Base-by-base conservation (phyloP, 2,888 invertebrate genomes). In the Dicranocentrus wangi region DNA sequence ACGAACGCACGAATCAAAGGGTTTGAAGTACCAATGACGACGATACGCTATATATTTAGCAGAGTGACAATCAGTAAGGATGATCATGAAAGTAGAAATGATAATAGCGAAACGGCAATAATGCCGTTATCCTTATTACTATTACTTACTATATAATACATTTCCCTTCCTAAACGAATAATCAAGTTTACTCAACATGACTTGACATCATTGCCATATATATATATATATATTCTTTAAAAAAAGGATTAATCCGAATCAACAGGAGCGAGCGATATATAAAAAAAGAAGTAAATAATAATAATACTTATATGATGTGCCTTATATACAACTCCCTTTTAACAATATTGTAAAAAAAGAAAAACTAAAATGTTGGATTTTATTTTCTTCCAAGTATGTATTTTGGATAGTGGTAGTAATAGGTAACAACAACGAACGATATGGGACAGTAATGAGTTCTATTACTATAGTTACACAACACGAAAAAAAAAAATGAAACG, bases 391-490 rank as follows among this genome's bases (percentile, higher is more conserved):
- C n/a, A n/a, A n/a, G n/a, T n/a, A n/a, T n/a, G n/a, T n/a, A n/a
- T n/a, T n/a, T n/a, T n/a, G n/a, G n/a, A n/a, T n/a, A n/a, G n/a
- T n/a, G n/a, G n/a, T n/a, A n/a, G n/a, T n/a, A n/a, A n/a, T n/a
- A n/a, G n/a, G n/a, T n/a, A n/a, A n/a, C n/a, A n/a, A n/a, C n/a
- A n/a, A n/a, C n/a, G n/a, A n/a, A n/a, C n/a, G n/a, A n/a, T n/a
- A n/a, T n/a, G n/a, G 32, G 42, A 43, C 19, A 15, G 42, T 66
- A 66, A 66, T 66, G 23, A 66, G 23, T 66, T 19, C 19, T 25
- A 58, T 60, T 55, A 23, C 58, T 58, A 23, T n/a, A 32, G 25
- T 70, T 70, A 70, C 53, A 70, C 32, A 70, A 47, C 28, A 68
- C 17, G n/a, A n/a, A n/a, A n/a, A n/a, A n/a, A n/a, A 55, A 27